Percentiles rank a stretch among this genome's conserved stretches.
Conservation (phyloP, 2,797 vertebrate species). For the Poecilia velifera region DNA sequence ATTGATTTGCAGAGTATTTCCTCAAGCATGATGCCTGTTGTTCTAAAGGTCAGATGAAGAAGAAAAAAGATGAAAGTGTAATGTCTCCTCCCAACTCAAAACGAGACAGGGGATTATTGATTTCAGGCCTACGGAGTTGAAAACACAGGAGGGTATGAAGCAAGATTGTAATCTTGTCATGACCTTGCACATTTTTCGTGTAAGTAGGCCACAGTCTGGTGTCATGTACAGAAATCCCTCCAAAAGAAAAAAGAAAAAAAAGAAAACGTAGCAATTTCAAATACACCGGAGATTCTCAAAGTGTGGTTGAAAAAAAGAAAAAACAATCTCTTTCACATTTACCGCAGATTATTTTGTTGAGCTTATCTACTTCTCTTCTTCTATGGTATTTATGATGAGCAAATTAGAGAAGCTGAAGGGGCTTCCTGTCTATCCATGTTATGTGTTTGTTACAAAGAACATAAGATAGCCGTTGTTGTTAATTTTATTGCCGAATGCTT, state of each 20-base stretch:
- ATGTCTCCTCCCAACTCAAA: slow-evolving; percentile 28
- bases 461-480: no score
- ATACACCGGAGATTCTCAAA: background rate
- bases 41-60: slow-evolving; percentile 71
- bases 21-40: slow-evolving; percentile 59
- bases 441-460: no score
- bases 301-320: background rate
- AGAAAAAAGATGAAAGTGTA: slow-evolving; percentile 54
- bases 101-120: slow-evolving; percentile 58
- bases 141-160: slow-evolving; percentile 14
- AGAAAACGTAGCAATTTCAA: background rate
- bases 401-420: background rate
- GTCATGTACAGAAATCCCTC: background rate
- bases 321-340: background rate
- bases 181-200: background rate
- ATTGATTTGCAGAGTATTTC: slow-evolving; percentile 69
- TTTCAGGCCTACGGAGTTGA: slow-evolving; percentile 34
- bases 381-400: background rate
- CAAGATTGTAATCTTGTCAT: slow-evolving; percentile 12
- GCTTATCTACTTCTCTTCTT: background rate
- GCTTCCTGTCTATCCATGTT: background rate
- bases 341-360: background rate
- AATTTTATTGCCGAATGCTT: no score
- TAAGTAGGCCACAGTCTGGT: background rate
- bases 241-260: background rate